Evolutionary conservation across 1,140 invertebrate genomes (phyloP).

Genomic region (Lepidurus arcticus): DNA sequence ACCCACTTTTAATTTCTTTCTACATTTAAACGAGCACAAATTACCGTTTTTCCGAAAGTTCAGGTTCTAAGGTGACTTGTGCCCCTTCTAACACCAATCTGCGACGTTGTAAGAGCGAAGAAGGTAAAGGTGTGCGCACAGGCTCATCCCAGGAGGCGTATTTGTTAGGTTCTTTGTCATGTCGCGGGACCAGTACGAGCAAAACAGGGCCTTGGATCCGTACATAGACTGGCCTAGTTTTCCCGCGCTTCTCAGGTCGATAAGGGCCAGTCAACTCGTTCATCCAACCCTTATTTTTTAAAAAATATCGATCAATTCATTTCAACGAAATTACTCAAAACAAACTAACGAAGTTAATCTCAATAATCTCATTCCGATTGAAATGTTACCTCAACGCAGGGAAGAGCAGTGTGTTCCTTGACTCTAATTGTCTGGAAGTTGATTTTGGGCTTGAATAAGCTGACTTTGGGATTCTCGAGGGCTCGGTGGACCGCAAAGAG

Average conservation of each 20-base stretch:
- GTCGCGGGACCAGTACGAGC: not conserved
- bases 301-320: no score
- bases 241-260: constrained; percentile 6
- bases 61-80: not conserved
- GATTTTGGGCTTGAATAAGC: not conserved
- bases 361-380: not conserved
- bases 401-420: not conserved
- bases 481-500: not conserved
- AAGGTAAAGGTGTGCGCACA: not conserved
- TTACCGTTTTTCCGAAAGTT: not conserved
- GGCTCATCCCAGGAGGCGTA: not conserved
- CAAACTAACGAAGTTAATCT: no score
- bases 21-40: not conserved
- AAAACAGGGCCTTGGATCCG: not conserved
- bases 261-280: constrained; percentile 1
- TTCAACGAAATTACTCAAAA: no score
- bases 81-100: constrained; percentile 4
- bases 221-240: not conserved
- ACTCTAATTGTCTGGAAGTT: not conserved
- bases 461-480: not conserved
- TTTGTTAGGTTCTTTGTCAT: not conserved
- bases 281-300: not conserved
- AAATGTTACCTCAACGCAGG: not conserved
- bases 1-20: not conserved
- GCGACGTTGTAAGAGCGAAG: not conserved